phyloP scores from a whole-genome alignment of 2,113 vertebrate species.

The Rhizomys pruinosus region DNA sequence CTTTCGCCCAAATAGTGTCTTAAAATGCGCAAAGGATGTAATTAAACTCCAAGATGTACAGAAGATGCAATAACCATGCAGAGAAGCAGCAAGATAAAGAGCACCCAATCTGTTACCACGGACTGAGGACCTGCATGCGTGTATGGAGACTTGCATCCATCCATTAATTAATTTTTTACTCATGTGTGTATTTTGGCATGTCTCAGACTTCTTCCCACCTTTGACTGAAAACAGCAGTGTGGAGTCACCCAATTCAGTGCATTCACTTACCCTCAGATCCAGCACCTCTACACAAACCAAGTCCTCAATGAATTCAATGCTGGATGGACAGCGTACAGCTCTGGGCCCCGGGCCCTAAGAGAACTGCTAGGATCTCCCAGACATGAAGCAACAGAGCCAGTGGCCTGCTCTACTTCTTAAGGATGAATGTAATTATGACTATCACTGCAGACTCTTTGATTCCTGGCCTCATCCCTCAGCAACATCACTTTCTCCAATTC shows the following conservation, averaged over 20 bases:
- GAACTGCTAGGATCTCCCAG: background rate
- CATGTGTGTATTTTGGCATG: background rate
- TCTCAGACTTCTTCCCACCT: background rate
- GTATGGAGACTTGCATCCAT: background rate
- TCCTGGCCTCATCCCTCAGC: background rate
- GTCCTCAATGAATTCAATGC: background rate
- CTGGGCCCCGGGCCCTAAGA: background rate
- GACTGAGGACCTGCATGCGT: too few relatives aligned
- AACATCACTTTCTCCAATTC: background rate
- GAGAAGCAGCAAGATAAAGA: background rate
- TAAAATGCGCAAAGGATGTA: background rate
- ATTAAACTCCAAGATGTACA: background rate
- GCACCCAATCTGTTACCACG: background rate
- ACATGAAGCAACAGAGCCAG: background rate
- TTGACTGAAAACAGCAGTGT: background rate
- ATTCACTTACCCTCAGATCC: accelerated
- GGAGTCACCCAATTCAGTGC: background rate
- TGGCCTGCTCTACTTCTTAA: background rate
- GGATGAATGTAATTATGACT: background rate
- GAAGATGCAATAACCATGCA: background rate
- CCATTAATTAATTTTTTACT: background rate
- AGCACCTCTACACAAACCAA: background rate
- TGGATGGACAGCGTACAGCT: accelerated
- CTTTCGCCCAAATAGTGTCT: background rate
- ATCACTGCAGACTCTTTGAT: background rate